Evolutionary conservation across 2,888 invertebrate species (phyloP), one percentile per base, ranked within the genome.

Genomic region (Hemicrepidius hirtus): DNA sequence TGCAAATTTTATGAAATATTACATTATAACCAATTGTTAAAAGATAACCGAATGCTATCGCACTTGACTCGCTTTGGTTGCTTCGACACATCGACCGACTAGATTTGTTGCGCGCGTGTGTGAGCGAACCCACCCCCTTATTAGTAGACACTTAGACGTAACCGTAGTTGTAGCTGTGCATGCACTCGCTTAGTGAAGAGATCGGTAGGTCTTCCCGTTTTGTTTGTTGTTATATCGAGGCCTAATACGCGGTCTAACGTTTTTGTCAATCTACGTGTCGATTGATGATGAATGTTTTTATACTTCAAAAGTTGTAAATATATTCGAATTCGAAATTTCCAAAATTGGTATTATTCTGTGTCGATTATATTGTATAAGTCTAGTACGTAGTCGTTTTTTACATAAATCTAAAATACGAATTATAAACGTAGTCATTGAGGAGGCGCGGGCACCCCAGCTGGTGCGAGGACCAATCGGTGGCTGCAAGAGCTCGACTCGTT

Each of bases 1-100:
- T 91, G 90, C 90, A 91, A 91, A 91, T 91, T 91, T 91, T 91
- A 91, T 91, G 88, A 88, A 88, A 88, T 80, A 82, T n/a, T 73
- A 76, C 75, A 83, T 82, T 83, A 84, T 85, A 85, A 85, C 81
- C 84, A 78, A 81, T 81, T 85, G 86, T 86, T 86, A 83, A 86
- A 82, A 83, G 83, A 84, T 83, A 83, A 84, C 79, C 82, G 83
- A 84, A 83, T 84, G 83, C 83, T 85, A 84, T 68, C 28, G 57
- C 73, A 80, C 81, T 82, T 81, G 80, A 78, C 65, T 75, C 74
- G 76, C 71, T 77, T 79, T 69, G 44, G 76, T 78, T 78, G 74
- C 75, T 74, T 79, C 68, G 71, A 79, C 81, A 82, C 82, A 82
- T 80, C 82, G 84, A 83, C 84, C 84, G 84, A 83, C 84, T 84